phyloP scores from a whole-genome alignment of 2,888 invertebrate species.

The Norana najaformis region DNA sequence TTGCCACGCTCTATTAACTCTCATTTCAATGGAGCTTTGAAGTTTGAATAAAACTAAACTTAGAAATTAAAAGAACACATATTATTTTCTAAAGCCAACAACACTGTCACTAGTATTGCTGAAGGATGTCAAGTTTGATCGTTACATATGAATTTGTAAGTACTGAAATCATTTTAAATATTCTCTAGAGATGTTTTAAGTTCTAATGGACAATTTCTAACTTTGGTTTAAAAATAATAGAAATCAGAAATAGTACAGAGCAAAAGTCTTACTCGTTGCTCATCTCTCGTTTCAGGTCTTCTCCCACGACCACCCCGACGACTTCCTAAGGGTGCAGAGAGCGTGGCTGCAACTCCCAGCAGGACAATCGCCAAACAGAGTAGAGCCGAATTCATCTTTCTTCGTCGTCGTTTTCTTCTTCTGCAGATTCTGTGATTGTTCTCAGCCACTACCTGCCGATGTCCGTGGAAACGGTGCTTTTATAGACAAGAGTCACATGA shows the following conservation, averaged over 20 bases:
- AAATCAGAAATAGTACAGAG: not conserved
- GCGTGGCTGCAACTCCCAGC: not conserved
- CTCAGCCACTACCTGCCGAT: no score
- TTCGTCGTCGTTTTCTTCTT: not conserved
- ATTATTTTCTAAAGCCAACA: not conserved
- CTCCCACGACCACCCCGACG: not conserved
- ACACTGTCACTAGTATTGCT: not conserved
- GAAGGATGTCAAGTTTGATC: no score
- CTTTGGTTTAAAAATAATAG: not conserved
- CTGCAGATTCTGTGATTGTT: not conserved
- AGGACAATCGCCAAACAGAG: not conserved
- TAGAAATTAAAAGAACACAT: not conserved
- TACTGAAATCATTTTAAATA: not conserved
- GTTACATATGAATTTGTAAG: no score
- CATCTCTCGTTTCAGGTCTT: not conserved
- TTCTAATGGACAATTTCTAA: not conserved
- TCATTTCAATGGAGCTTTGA: not conserved
- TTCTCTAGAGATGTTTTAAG: not conserved
- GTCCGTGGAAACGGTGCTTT: not conserved
- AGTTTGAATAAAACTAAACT: not conserved
- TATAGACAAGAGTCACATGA: not conserved
- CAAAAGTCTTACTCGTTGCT: not conserved
- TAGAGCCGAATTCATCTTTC: not conserved
- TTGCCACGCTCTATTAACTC: no score
- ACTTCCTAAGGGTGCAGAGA: not conserved